These are phyloP conservation scores for Erebia palarica DNA, from an alignment of 2,888 invertebrate species.

Conservation along the genomic window DNA sequence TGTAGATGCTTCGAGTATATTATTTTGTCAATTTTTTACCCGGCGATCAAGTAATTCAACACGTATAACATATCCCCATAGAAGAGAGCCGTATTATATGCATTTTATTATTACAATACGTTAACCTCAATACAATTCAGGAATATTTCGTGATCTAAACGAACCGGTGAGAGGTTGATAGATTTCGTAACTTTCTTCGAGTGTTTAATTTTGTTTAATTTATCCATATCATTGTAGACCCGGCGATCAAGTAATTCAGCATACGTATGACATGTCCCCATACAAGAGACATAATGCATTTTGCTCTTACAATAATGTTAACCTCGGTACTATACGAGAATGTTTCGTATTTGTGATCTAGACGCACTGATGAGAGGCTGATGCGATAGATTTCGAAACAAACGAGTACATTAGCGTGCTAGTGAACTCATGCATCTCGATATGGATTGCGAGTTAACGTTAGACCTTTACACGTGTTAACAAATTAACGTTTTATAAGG, in stretches of 20 bases:
- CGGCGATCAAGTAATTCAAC: no score
- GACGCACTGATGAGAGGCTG: conserved; percentile 14
- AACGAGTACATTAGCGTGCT: neutral
- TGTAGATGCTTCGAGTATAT: no score
- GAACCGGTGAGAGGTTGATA: neutral
- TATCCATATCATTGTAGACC: neutral
- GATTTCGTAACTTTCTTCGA: neutral
- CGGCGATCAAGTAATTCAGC: neutral
- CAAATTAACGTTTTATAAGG: neutral
- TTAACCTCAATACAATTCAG: no score
- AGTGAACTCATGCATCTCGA: conserved; percentile 5
- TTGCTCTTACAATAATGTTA: conserved; percentile 4
- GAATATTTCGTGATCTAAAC: neutral
- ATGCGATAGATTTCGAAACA: conserved; percentile 3
- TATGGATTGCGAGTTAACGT: neutral
- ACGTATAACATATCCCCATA: no score
- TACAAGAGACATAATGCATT: neutral
- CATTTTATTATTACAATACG: no score
- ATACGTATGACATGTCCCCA: neutral
- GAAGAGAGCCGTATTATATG: no score
- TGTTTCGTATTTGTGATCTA: conserved; percentile 13
- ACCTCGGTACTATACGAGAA: conserved; percentile 29
- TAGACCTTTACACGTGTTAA: conserved; percentile 4
- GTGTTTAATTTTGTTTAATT: neutral
- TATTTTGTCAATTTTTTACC: no score